A percentile compares a stretch with the other conserved stretches of the same genome.
phyloP scores from a whole-genome alignment of 64 coral and sea anemone species.

The Pachyseris speciosa region DNA sequence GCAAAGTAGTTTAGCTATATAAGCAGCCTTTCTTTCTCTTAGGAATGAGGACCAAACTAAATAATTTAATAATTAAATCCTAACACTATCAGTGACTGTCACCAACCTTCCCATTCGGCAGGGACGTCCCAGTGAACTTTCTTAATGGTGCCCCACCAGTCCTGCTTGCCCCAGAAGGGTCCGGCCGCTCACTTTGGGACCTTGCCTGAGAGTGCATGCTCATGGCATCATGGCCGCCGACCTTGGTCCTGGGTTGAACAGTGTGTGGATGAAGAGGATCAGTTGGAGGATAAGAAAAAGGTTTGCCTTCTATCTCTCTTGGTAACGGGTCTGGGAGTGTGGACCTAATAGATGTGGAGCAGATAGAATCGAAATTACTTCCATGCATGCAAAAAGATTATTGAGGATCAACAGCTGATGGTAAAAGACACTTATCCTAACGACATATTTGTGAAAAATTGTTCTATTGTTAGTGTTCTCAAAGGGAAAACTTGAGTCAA shows the following conservation, averaged over 20 bases:
- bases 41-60: no score
- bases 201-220: constrained; percentile 82
- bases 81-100: neutral
- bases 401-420: no score
- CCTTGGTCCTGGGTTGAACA: constrained; percentile 82
- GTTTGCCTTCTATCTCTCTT: constrained; percentile 82
- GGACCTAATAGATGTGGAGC: constrained; percentile 19
- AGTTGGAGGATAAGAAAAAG: constrained; percentile 79
- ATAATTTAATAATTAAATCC: no score
- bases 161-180: constrained; percentile 77
- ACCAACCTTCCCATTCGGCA: constrained; percentile 41
- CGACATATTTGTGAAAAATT: no score
- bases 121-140: constrained; percentile 62
- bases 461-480: no score
- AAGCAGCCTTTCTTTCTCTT: no score
- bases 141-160: constrained; percentile 79
- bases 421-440: no score
- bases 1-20: no score
- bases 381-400: no score
- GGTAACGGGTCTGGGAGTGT: constrained; percentile 71
- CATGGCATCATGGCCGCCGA: constrained; percentile 89
- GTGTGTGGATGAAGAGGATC: constrained; percentile 94
- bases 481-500: no score
- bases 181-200: constrained; percentile 82
- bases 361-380: neutral